Conservation (phyloP, 2,797 vertebrate species). For the Sebastes trivittatus region DNA sequence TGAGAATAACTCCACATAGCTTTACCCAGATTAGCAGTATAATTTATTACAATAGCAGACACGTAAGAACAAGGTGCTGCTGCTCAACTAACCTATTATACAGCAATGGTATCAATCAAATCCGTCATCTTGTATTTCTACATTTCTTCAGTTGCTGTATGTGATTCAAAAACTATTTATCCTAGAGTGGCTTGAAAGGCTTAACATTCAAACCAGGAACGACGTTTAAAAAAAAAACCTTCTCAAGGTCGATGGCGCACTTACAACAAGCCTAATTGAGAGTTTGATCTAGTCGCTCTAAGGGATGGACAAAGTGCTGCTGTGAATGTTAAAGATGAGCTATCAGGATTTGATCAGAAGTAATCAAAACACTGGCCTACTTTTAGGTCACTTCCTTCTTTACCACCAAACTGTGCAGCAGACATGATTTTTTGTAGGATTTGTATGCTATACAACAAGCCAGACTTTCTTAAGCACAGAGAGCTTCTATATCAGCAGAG, state of each 20-base stretch:
- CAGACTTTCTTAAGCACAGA: conserved; percentile 2
- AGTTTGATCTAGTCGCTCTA: conserved; percentile 77
- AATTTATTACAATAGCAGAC: conserved; percentile 27
- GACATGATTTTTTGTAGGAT: conserved; percentile 12
- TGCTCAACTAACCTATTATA: background rate
- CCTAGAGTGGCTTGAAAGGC: conserved; percentile 52
- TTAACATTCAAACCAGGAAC: conserved; percentile 73
- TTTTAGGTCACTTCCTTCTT: conserved; percentile 62
- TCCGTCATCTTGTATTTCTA: conserved; percentile 2
- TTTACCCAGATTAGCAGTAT: conserved; percentile 13
- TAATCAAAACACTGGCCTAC: conserved; percentile 71
- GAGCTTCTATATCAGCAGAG: conserved; percentile 1
- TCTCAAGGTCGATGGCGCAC: conserved; percentile 73
- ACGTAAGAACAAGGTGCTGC: background rate
- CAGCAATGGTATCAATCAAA: background rate
- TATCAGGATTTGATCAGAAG: conserved; percentile 72
- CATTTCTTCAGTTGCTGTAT: conserved; percentile 1
- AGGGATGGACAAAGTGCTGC: conserved; percentile 66
- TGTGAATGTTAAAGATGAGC: conserved; percentile 76
- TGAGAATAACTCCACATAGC: conserved; percentile 17
- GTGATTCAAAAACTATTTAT: conserved; percentile 48
- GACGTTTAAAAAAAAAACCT: conserved; percentile 23
- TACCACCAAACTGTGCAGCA: conserved; percentile 17
- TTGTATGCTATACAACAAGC: conserved; percentile 32
- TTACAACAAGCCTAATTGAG: conserved; percentile 80